These are phyloP conservation scores for Aptenodytes patagonicus DNA, from an alignment of 2,113 vertebrate species.

Conservation along the genomic window DNA sequence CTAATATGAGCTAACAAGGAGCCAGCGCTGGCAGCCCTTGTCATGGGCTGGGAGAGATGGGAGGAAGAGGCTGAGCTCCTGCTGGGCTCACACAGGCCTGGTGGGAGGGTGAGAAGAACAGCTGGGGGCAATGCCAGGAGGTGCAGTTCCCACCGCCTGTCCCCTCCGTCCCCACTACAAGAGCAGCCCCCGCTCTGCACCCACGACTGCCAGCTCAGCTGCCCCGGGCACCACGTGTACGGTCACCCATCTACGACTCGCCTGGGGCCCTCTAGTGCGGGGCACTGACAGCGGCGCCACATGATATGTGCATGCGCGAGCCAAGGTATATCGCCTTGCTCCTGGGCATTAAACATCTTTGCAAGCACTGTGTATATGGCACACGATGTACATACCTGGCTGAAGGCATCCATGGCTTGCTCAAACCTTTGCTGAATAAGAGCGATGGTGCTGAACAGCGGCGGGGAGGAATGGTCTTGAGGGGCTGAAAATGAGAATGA, in stretches of 20 bases:
- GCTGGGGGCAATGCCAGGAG: neutral
- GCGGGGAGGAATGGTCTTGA: slow-evolving; percentile 65
- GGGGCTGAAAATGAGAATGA: slow-evolving; percentile 50
- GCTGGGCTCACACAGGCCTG: neutral
- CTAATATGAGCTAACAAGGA: neutral
- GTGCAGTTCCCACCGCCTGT: neutral
- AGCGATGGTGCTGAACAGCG: slow-evolving; percentile 74
- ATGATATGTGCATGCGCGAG: rapidly evolving
- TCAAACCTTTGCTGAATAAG: slow-evolving; percentile 68
- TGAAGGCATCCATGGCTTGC: slow-evolving; percentile 71
- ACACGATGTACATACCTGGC: slow-evolving; percentile 52
- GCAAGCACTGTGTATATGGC: neutral
- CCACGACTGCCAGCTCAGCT: neutral
- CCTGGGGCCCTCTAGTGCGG: neutral
- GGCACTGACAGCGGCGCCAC: neutral
- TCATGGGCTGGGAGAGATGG: neutral
- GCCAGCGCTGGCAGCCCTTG: neutral
- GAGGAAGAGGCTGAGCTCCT: neutral
- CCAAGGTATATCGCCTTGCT: neutral
- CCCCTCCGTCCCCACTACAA: neutral
- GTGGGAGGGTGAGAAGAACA: neutral
- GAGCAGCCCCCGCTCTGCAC: neutral
- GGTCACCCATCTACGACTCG: rapidly evolving
- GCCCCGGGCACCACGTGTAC: rapidly evolving
- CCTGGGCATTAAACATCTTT: neutral